phyloP scores from a whole-genome alignment of 2,888 invertebrate genomes.

The Macroteleia sp. region DNA sequence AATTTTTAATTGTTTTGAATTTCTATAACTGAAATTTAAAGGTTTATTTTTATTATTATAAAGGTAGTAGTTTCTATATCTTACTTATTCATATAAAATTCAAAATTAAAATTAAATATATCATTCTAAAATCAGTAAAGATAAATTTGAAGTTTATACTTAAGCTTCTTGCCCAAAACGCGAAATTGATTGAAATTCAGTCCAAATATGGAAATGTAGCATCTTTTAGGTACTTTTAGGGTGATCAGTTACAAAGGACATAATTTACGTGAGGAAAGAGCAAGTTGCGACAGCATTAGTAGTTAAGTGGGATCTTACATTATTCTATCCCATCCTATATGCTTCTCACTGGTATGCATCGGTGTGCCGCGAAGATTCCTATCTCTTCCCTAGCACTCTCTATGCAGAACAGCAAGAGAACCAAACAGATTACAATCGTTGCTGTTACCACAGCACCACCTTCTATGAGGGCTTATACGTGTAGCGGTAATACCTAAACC shows the following conservation, averaged over 20 bases:
- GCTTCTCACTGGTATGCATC: constrained; percentile 72
- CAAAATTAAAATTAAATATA: no score
- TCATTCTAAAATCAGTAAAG: no score
- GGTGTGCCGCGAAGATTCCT: constrained; percentile 70
- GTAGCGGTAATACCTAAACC: constrained; percentile 22
- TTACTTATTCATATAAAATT: no score
- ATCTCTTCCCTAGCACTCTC: constrained; percentile 75
- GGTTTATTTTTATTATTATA: no score
- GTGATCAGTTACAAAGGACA: constrained; percentile 71
- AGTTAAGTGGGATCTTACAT: constrained; percentile 81
- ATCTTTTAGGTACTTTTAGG: constrained; percentile 7
- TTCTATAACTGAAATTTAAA: no score
- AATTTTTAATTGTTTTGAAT: no score
- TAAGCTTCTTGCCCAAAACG: no score
- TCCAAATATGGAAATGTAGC: constrained; percentile 16
- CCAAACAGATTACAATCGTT: constrained; percentile 77
- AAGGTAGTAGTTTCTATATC: no score
- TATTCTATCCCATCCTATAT: constrained; percentile 78
- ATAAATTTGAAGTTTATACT: no score
- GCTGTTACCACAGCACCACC: constrained; percentile 42
- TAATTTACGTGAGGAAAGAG: constrained; percentile 78
- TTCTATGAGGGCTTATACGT: constrained; percentile 14
- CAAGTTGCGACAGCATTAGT: constrained; percentile 82
- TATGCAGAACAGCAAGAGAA: constrained; percentile 71
- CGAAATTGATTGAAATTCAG: constrained; percentile 19